phyloP scores from a whole-genome alignment of 1,140 invertebrate species.

The Drosophila santomea region DNA sequence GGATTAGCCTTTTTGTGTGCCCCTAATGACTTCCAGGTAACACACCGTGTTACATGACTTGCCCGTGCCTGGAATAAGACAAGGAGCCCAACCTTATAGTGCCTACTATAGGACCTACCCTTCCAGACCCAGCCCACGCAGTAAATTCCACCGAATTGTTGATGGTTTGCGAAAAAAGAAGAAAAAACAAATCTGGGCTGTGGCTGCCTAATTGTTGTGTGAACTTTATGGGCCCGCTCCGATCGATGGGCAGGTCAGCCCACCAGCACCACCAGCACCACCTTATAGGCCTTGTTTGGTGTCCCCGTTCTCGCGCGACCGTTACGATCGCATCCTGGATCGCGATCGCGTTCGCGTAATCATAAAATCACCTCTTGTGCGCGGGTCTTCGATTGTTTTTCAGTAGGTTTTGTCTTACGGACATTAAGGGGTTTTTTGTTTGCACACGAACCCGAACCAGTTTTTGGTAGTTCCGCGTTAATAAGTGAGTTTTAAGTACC shows the following conservation, averaged over 20 bases:
- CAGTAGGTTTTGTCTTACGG: constrained; percentile 66
- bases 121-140: constrained; percentile 37
- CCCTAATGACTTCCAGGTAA: constrained; percentile 81
- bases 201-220: constrained; percentile 68
- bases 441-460: constrained; percentile 52
- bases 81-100: constrained; percentile 24
- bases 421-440: constrained; percentile 81
- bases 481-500: constrained; percentile 72
- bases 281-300: constrained; percentile 58
- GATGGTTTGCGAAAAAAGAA: constrained; percentile 69
- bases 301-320: constrained; percentile 61
- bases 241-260: constrained; percentile 33
- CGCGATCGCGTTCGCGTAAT: constrained; percentile 34
- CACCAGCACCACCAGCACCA: constrained; percentile 28
- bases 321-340: constrained; percentile 12
- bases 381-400: constrained; percentile 67
- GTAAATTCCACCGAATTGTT: constrained; percentile 63
- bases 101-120: constrained; percentile 28
- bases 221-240: constrained; percentile 62
- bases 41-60: constrained; percentile 67
- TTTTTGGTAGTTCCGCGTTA: constrained; percentile 53
- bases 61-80: constrained; percentile 34
- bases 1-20: constrained; percentile 50
- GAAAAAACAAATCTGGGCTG: constrained; percentile 59
- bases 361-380: constrained; percentile 63